phyloP scores from a whole-genome alignment of 2,888 invertebrate species.

The Phorcus lineatus region DNA sequence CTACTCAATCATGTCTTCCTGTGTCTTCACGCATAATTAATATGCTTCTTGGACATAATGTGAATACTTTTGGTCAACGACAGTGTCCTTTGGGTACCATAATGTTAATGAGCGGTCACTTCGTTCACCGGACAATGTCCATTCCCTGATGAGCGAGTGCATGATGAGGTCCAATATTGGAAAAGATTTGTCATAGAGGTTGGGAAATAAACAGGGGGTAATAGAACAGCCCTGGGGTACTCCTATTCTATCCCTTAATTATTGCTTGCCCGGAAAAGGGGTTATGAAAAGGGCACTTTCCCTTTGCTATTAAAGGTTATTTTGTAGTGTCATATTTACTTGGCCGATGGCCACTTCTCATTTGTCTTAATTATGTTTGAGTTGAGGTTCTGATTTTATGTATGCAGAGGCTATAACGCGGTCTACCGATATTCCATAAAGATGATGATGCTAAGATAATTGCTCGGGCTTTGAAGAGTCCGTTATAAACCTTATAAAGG shows the following conservation, averaged over 20 bases:
- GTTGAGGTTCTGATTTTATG: no score
- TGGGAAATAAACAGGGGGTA: neutral
- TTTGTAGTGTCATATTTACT: neutral
- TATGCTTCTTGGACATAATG: neutral
- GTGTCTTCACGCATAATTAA: constrained; percentile 1
- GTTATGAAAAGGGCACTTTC: constrained; percentile 13
- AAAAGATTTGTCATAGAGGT: neutral
- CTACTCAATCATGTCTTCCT: neutral
- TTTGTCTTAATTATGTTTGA: no score
- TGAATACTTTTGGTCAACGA: constrained; percentile 1
- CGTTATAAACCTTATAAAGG: no score
- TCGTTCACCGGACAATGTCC: constrained; percentile 5
- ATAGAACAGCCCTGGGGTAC: neutral
- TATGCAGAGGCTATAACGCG: no score
- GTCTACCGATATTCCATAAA: no score
- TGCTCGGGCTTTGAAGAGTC: no score
- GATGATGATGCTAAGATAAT: no score
- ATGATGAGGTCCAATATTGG: neutral
- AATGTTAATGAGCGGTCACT: constrained; percentile 1
- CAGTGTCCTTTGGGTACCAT: neutral
- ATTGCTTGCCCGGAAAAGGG: neutral
- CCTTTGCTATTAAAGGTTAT: neutral
- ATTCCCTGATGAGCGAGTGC: neutral
- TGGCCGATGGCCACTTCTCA: no score
- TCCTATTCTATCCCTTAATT: neutral